phyloP scores from a whole-genome alignment of 2,888 invertebrate species.

The Rhogogaster chlorosoma region DNA sequence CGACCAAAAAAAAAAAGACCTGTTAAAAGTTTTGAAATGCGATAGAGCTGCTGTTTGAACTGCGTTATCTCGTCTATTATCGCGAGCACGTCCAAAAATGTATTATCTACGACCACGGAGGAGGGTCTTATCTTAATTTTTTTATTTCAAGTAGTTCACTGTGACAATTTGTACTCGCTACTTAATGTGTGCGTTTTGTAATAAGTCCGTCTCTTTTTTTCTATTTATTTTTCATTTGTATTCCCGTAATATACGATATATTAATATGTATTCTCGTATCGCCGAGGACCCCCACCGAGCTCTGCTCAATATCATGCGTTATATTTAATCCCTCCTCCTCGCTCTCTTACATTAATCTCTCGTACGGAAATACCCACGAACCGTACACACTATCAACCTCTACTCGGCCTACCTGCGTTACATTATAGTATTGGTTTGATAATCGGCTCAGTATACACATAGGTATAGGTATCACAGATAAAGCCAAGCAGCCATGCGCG shows the following conservation, averaged over 20 bases:
- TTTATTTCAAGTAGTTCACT: neutral
- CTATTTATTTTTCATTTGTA: neutral
- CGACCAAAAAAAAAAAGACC: neutral
- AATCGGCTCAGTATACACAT: neutral
- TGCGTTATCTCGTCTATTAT: slow-evolving; percentile 4
- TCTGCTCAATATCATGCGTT: neutral
- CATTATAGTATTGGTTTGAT: neutral
- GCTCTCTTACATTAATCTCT: neutral
- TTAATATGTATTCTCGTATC: neutral
- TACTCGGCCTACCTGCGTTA: neutral
- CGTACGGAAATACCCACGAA: neutral
- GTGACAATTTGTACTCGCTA: neutral
- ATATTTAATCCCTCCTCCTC: neutral
- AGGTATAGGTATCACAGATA: neutral
- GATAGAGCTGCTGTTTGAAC: neutral
- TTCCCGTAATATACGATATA: neutral
- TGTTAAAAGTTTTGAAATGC: neutral
- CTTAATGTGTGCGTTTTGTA: neutral
- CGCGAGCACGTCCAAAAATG: neutral
- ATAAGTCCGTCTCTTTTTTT: neutral
- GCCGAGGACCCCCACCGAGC: neutral
- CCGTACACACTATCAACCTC: neutral
- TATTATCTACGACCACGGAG: neutral
- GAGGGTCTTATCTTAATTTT: neutral
- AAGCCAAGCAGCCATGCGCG: neutral